A percentile compares a stretch with the other conserved stretches of the same genome.
These are phyloP conservation scores for Austrofundulus limnaeus DNA, from an alignment of 2,113 vertebrate species.

Conservation along the genomic window DNA sequence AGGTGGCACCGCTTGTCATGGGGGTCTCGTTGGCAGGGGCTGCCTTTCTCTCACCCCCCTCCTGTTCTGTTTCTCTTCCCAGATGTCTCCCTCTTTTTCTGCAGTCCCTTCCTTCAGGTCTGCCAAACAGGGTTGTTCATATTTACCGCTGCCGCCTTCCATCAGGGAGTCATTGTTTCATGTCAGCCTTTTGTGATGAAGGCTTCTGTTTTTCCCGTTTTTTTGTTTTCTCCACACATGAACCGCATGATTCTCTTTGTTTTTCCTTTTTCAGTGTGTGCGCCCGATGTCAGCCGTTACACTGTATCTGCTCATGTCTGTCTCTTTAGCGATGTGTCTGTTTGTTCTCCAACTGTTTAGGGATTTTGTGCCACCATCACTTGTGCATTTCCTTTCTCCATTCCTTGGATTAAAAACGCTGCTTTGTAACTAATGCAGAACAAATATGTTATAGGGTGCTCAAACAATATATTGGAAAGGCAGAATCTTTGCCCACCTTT, in stretches of 20 bases:
- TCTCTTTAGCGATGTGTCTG: conserved; percentile 15
- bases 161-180: conserved; percentile 61
- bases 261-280: conserved; percentile 13
- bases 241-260: conserved; percentile 32
- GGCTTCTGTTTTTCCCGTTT: conserved; percentile 20
- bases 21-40: conserved; percentile 47
- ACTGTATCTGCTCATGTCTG: conserved; percentile 8
- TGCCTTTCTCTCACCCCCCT: conserved; percentile 29
- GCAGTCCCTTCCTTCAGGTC: conserved; percentile 15
- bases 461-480: background rate
- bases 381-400: conserved; percentile 20
- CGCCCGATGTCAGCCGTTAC: conserved; percentile 16
- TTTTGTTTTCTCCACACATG: conserved; percentile 26
- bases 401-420: conserved; percentile 9
- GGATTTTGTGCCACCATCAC: conserved; percentile 32
- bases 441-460: background rate
- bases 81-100: conserved; percentile 4
- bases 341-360: conserved; percentile 10
- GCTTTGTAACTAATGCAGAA: background rate
- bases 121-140: conserved; percentile 43
- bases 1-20: conserved; percentile 59
- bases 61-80: conserved; percentile 7
- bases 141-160: conserved; percentile 49
- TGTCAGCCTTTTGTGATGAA: conserved; percentile 43
- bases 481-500: background rate